A percentile compares a stretch with the other conserved stretches of the same genome.
Conservation (phyloP, 2,113 vertebrate genomes). For the Equus przewalskii region DNA sequence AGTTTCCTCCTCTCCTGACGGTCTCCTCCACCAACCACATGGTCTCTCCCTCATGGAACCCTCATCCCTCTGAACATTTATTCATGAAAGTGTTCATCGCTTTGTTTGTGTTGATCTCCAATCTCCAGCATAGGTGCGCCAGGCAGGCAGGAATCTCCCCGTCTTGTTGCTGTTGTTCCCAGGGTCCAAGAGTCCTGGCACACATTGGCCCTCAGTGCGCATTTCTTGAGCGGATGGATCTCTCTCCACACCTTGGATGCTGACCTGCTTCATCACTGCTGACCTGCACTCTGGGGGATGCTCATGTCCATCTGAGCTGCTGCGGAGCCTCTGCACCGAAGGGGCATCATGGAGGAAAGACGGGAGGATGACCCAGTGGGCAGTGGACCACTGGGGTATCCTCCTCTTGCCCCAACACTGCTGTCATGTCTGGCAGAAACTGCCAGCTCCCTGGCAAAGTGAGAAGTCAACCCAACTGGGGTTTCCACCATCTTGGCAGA, state of each 20-base stretch:
- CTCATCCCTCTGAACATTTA: background rate
- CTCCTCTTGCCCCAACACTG: background rate
- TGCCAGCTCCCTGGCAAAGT: background rate
- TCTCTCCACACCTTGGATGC: background rate
- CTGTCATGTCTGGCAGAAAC: background rate
- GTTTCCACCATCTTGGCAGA: too few relatives aligned
- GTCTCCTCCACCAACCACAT: background rate
- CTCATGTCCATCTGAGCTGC: background rate
- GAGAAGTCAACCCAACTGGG: fast-evolving
- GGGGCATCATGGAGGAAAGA: background rate
- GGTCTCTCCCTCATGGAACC: too few relatives aligned
- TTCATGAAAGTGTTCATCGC: fast-evolving
- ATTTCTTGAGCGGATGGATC: background rate
- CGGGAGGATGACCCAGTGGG: too few relatives aligned
- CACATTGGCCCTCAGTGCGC: background rate
- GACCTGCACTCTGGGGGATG: too few relatives aligned
- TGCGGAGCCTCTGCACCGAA: background rate
- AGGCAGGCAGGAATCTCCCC: background rate
- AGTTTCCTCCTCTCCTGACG: fast-evolving
- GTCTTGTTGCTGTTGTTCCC: background rate
- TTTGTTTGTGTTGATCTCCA: background rate
- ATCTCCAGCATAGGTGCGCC: background rate
- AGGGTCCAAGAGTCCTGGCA: background rate
- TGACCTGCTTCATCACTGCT: background rate
- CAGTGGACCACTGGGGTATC: too few relatives aligned